A percentile compares a stretch with the other conserved stretches of the same genome.
Conservation (phyloP, 2,113 vertebrate genomes). For the Furnarius figulus region DNA sequence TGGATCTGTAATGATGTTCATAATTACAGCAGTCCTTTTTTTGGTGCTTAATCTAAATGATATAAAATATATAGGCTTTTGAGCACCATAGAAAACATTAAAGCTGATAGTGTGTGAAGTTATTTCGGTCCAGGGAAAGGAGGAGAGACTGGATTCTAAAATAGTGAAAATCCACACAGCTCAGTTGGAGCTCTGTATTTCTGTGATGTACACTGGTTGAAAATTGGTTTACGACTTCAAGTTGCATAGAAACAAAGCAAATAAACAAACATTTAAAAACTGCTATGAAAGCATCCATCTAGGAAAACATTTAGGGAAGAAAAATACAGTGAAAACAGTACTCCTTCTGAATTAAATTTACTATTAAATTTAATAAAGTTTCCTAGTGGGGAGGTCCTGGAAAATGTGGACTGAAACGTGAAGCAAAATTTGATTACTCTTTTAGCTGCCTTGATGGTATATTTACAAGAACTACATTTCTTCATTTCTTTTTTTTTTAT, state of each 20-base stretch:
- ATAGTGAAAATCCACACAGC: neutral
- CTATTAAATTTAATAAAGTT: neutral
- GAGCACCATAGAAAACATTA: neutral
- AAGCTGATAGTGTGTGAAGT: neutral
- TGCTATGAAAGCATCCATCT: neutral
- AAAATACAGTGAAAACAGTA: neutral
- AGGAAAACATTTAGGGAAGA: neutral
- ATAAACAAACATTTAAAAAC: neutral
- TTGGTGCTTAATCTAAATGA: neutral
- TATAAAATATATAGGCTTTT: neutral
- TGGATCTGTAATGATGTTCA: neutral
- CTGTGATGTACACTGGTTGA: neutral
- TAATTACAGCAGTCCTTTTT: neutral
- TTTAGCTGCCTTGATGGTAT: neutral
- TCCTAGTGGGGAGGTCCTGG: neutral
- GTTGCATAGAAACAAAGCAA: conserved; percentile 17
- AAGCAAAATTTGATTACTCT: neutral
- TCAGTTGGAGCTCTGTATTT: neutral
- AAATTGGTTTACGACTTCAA: neutral
- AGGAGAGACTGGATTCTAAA: neutral
- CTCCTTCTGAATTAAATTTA: conserved; percentile 37
- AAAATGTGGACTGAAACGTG: neutral
- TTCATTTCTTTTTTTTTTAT: neutral
- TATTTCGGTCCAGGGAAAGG: neutral
- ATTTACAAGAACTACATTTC: neutral